Conservation (phyloP, 1,140 invertebrate species). For the Nasonia giraulti region DNA sequence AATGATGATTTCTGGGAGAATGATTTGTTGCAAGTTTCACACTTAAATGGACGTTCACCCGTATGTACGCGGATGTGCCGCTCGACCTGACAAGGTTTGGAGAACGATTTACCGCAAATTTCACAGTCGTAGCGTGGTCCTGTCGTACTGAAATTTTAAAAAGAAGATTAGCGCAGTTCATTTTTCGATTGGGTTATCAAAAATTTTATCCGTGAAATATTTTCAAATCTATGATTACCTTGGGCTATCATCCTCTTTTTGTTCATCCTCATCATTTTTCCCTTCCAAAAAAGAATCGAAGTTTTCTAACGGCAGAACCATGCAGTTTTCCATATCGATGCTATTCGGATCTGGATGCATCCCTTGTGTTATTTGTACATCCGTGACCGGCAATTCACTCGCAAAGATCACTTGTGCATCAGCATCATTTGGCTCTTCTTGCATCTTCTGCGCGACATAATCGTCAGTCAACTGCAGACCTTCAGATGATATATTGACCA, state of each 20-base stretch:
- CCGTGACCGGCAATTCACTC: background rate
- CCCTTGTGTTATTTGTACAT: background rate
- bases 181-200: background rate
- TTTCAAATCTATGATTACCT: background rate
- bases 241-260: background rate
- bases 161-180: background rate
- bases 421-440: background rate
- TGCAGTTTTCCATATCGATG: constrained; percentile 53
- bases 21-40: constrained; percentile 78
- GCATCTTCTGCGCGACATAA: background rate
- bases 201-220: background rate
- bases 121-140: constrained; percentile 60
- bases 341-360: constrained; percentile 1
- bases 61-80: constrained; percentile 78
- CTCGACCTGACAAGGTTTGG: constrained; percentile 68
- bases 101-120: constrained; percentile 69
- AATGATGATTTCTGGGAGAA: constrained; percentile 82
- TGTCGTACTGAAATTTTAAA: constrained; percentile 38
- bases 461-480: background rate
- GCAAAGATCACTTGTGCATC: background rate
- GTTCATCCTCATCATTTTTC: background rate
- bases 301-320: constrained; percentile 50
- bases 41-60: constrained; percentile 81
- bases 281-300: constrained; percentile 7
- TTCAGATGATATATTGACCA: constrained; percentile 62